Conservation (phyloP, 2,113 vertebrate species). For the Clarias magur region DNA sequence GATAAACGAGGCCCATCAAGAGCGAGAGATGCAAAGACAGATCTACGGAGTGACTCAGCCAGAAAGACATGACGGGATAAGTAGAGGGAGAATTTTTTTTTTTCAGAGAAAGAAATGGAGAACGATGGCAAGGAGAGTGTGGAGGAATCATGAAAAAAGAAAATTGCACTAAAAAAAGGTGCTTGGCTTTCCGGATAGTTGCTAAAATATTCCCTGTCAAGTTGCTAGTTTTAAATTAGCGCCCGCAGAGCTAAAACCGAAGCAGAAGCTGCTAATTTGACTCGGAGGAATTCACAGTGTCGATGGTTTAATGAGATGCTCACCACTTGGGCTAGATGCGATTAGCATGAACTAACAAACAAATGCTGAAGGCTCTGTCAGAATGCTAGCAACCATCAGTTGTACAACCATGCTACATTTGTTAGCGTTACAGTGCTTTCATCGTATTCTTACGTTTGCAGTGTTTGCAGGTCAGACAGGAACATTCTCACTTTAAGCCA, state of each 20-base stretch:
- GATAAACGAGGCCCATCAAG: background rate
- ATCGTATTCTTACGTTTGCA: background rate
- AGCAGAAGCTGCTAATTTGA: slow-evolving; percentile 1
- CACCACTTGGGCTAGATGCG: background rate
- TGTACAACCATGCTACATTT: background rate
- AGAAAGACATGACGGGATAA: slow-evolving; percentile 1
- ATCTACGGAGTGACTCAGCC: slow-evolving; percentile 34
- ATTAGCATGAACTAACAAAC: background rate
- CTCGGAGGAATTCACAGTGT: background rate
- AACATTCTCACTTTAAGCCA: background rate
- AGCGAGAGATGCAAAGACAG: slow-evolving; percentile 10
- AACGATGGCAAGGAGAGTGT: background rate
- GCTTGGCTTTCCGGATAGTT: background rate
- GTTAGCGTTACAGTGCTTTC: background rate
- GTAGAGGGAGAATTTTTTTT: slow-evolving; percentile 7
- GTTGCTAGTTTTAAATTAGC: background rate
- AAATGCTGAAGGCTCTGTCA: background rate
- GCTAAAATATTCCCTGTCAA: slow-evolving; percentile 8
- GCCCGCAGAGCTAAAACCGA: background rate
- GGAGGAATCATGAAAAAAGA: background rate
- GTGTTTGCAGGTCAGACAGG: background rate
- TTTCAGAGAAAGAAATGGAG: too few species aligned
- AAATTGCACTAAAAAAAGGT: background rate
- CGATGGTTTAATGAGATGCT: background rate
- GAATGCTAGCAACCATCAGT: background rate